Base-by-base conservation (phyloP, 2,797 vertebrate genomes). In the Lepilemur septentrionalis region DNA sequence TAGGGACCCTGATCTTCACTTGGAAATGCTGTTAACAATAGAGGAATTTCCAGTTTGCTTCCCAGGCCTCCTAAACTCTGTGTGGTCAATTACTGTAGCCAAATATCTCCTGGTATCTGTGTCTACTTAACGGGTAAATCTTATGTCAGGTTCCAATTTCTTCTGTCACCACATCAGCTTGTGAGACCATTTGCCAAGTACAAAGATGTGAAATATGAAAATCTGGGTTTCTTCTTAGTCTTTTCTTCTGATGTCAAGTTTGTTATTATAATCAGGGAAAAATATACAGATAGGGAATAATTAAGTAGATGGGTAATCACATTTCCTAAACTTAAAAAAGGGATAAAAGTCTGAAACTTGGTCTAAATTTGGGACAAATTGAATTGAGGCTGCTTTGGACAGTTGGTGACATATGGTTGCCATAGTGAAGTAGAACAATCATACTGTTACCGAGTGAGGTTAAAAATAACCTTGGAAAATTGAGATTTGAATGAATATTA, bases 221-320 rank as follows among this genome's bases (percentile, higher is more conserved):
- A 84, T 82, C 3, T 87, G 41, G 25, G 7, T 59, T 32, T 92
- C 14, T 93, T 35, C 9, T 91, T 70, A 85, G 52, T 89, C 22
- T 92, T 7, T 61, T 82, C 46, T 59, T 84, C 38, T 88, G 32
- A 67, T 59, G 14, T 85, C 43, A 55, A 55, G 38, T 55, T 92
- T 96, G 48, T 88, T 96, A 52, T 73, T 96, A 9, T 92, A 85
- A 63, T 92, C 59, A 97, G 15, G n/a, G 38, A 91, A 93, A 96
- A 85, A 94, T 57, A 78, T 30, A 94, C 5, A 82, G 38, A 72
- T 3, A 63, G n/a, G 28, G 4, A 87, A 78, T 85, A 91, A 84
- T 23, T 67, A 95, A 93, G 6, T 30, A 76, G n/a, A 61, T 52
- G 8, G 28, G 25, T 61, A 92, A 94, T 88, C 2, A 30, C 72